These are phyloP conservation scores for Threskiornis aethiopicus DNA, from an alignment of 2,797 vertebrate species.

Conservation along the genomic window DNA sequence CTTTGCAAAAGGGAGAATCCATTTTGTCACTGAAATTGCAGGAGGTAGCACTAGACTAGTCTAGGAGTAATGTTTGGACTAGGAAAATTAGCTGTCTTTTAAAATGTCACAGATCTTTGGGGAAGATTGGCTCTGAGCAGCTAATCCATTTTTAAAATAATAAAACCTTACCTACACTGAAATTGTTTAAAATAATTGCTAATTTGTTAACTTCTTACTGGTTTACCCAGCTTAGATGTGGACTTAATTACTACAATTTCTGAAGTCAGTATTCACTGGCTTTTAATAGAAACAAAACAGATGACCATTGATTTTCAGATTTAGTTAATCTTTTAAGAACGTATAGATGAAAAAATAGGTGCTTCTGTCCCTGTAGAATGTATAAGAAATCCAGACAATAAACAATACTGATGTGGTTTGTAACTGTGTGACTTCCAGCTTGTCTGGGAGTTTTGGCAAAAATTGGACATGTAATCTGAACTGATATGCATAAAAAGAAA, in stretches of 20 bases:
- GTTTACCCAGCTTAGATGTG: background rate
- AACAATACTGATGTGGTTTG: slow-evolving; percentile 37
- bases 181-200: background rate
- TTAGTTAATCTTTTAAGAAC: background rate
- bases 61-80: background rate
- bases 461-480: slow-evolving; percentile 39
- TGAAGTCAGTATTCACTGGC: background rate
- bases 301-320: background rate
- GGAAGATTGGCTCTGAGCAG: background rate
- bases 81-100: background rate
- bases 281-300: background rate
- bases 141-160: background rate
- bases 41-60: background rate
- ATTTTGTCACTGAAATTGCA: background rate
- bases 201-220: background rate
- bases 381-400: slow-evolving; percentile 55
- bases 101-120: background rate
- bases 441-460: slow-evolving; percentile 64
- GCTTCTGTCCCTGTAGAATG: background rate
- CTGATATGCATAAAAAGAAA: slow-evolving; percentile 50
- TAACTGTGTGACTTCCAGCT: slow-evolving; percentile 31
- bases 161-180: background rate
- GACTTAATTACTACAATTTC: background rate
- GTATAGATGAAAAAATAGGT: background rate
- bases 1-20: background rate